Evolutionary conservation across 1,140 invertebrate genomes (phyloP).

Genomic region (Rhyzopertha dominica): DNA sequence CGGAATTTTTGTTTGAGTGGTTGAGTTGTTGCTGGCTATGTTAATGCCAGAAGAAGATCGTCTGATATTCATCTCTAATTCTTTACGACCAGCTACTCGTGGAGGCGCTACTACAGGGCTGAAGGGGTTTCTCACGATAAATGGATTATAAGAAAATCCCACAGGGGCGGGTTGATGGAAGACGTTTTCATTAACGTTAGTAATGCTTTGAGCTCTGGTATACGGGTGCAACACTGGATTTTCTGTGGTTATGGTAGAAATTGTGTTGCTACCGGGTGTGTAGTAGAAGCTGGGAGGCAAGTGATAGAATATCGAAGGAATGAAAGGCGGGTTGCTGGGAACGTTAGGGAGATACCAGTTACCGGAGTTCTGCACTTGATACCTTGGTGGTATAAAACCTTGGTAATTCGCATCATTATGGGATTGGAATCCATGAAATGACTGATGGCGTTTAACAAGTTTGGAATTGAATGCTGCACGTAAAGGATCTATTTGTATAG

Average conservation of each 20-base stretch:
- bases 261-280: no score
- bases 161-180: neutral
- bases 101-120: no score
- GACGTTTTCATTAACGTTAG: no score
- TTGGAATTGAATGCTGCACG: slow-evolving; percentile 1
- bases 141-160: neutral
- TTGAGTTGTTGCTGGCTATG: slow-evolving; percentile 8
- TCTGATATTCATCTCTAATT: slow-evolving; percentile 24
- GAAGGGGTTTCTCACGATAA: neutral
- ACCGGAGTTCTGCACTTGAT: neutral
- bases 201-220: no score
- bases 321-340: no score
- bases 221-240: no score
- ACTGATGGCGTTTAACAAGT: slow-evolving; percentile 37
- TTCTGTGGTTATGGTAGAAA: no score
- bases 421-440: slow-evolving; percentile 40
- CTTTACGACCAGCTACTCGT: slow-evolving; percentile 28
- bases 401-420: slow-evolving; percentile 6
- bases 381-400: slow-evolving; percentile 12
- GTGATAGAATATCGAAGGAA: no score
- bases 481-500: neutral
- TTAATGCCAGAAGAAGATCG: slow-evolving; percentile 31
- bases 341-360: no score
- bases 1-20: slow-evolving; percentile 7
- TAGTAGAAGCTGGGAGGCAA: no score